Evolutionary conservation across 2,888 invertebrate genomes (phyloP).

Genomic region (Acrobasis suavella): DNA sequence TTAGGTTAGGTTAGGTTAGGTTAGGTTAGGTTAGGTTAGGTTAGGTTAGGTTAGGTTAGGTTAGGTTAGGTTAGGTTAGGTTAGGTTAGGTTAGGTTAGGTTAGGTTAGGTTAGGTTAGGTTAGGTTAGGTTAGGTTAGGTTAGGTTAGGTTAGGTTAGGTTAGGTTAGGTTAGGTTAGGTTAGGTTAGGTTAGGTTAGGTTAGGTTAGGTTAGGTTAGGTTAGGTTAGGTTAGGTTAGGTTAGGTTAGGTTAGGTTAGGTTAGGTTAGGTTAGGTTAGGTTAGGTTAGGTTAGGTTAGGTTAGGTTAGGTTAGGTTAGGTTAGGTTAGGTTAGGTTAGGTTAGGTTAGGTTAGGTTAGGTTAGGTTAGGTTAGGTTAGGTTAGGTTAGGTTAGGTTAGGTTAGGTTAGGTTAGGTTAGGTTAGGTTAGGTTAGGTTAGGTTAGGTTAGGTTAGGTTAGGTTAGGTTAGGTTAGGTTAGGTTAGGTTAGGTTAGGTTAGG

Average conservation of each 20-base stretch:
- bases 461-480: no score
- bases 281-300: slow-evolving; percentile 27
- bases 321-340: slow-evolving; percentile 29
- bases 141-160: slow-evolving; percentile 29
- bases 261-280: slow-evolving; percentile 28
- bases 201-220: slow-evolving; percentile 28
- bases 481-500: slow-evolving; percentile 18
- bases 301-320: slow-evolving; percentile 30
- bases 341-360: slow-evolving; percentile 31
- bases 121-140: slow-evolving; percentile 30
- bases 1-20: no score
- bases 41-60: slow-evolving; percentile 28
- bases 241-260: slow-evolving; percentile 28
- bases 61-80: slow-evolving; percentile 29
- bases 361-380: slow-evolving; percentile 26
- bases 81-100: slow-evolving; percentile 30
- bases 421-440: slow-evolving; percentile 26
- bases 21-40: slow-evolving; percentile 1
- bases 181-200: slow-evolving; percentile 27
- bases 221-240: no score
- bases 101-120: slow-evolving; percentile 32
- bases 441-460: slow-evolving; percentile 23
- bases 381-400: slow-evolving; percentile 28
- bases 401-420: slow-evolving; percentile 24
- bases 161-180: slow-evolving; percentile 28